Evolutionary conservation across 2,113 vertebrate genomes (phyloP).

Genomic region (Sinocyclocheilus anophthalmus): DNA sequence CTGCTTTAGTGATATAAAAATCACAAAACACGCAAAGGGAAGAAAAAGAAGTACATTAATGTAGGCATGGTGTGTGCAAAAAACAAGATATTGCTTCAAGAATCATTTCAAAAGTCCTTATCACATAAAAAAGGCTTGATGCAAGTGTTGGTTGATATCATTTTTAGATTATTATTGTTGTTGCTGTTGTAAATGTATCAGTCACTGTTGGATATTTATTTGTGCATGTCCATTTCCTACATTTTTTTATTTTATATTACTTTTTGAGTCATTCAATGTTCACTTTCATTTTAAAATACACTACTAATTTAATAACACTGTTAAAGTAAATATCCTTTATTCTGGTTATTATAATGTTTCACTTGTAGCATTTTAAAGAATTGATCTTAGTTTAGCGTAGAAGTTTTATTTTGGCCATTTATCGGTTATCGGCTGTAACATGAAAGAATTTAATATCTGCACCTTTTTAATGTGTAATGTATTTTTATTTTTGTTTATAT

Average conservation of each 20-base stretch:
- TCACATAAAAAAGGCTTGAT: background rate
- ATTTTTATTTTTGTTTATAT: background rate
- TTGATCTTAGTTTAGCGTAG: background rate
- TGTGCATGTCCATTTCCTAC: background rate
- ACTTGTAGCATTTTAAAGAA: background rate
- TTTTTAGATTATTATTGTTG: no score
- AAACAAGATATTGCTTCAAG: background rate
- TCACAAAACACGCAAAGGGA: slow-evolving; percentile 21
- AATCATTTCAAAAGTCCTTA: background rate
- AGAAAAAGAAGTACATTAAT: background rate
- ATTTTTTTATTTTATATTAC: no score
- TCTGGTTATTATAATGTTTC: no score
- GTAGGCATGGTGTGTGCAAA: background rate
- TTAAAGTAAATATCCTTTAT: background rate
- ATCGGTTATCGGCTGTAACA: background rate
- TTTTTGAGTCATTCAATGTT: background rate
- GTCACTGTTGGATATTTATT: background rate
- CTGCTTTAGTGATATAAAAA: slow-evolving; percentile 65
- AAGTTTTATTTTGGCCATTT: background rate
- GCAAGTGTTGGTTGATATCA: background rate
- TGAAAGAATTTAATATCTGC: background rate
- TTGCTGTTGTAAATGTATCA: background rate
- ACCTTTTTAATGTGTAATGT: background rate
- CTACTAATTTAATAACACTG: background rate
- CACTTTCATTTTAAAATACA: background rate